Percentiles rank a stretch among this genome's conserved stretches.
phyloP scores from a whole-genome alignment of 1,140 invertebrate genomes.

The Bilobella aurantiaca region DNA sequence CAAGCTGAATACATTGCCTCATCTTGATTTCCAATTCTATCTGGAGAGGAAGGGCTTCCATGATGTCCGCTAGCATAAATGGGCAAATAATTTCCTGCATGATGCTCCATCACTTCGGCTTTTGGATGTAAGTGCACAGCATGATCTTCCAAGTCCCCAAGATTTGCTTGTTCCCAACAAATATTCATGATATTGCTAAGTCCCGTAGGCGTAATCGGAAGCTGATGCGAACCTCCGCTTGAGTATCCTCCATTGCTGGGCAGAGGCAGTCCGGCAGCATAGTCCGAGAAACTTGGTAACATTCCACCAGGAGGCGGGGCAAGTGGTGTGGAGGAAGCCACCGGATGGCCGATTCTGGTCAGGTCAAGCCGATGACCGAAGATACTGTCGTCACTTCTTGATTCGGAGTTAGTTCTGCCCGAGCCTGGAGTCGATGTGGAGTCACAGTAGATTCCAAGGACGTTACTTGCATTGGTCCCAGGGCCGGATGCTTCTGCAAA shows the following conservation, averaged over 20 bases:
- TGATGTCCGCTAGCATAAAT: background rate
- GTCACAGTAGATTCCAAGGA: constrained; percentile 3
- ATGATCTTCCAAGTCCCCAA: background rate
- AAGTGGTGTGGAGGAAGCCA: background rate
- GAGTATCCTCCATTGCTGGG: background rate
- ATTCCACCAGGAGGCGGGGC: background rate
- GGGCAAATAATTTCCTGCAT: background rate
- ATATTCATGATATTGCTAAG: background rate
- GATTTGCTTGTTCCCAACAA: background rate
- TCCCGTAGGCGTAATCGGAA: background rate
- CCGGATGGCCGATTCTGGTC: background rate
- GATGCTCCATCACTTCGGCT: background rate
- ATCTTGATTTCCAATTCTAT: background rate
- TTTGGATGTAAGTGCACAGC: background rate
- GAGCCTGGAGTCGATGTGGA: background rate
- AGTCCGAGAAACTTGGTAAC: background rate
- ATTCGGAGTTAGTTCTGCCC: no score
- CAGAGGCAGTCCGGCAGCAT: background rate
- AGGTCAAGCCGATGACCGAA: background rate
- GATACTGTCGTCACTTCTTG: no score
- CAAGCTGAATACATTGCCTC: background rate
- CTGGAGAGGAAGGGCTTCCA: background rate
- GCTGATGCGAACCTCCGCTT: background rate
- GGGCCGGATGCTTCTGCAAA: background rate
- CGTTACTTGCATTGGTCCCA: background rate